Percentiles rank a stretch among this genome's conserved stretches.
Evolutionary conservation across 1,140 invertebrate species (phyloP).

Genomic region (Polyergus mexicanus): DNA sequence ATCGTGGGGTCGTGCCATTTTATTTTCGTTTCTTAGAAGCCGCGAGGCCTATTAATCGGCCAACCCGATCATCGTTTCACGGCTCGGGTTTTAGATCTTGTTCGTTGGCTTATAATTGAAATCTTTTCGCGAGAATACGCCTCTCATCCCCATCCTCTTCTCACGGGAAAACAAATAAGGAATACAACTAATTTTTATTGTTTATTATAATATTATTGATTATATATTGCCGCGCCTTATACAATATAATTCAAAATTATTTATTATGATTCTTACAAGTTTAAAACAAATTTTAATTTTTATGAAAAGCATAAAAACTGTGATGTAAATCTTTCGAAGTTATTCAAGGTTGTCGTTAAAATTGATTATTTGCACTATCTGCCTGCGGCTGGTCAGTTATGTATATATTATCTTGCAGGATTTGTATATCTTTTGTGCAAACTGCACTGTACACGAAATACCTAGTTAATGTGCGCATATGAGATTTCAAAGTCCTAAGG

Average conservation of each 20-base stretch:
- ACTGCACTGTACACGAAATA: slow-evolving; percentile 47
- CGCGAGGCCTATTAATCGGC: slow-evolving; percentile 6
- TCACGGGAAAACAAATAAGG: not conserved
- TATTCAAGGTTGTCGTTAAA: not conserved
- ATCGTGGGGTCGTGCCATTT: slow-evolving; percentile 53
- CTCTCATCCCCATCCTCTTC: not conserved
- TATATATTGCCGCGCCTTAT: not conserved
- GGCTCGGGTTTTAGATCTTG: not conserved
- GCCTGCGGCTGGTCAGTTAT: not conserved
- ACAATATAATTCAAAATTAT: no score
- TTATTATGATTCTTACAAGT: not conserved
- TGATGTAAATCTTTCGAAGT: not conserved
- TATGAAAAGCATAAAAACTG: not conserved
- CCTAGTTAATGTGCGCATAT: slow-evolving; percentile 55
- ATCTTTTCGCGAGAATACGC: not conserved
- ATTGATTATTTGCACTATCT: slow-evolving; percentile 30
- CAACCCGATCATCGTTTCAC: not conserved
- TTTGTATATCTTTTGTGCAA: slow-evolving; percentile 51
- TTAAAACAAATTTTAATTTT: not conserved
- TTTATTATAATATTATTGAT: not conserved
- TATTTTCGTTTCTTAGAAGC: slow-evolving; percentile 39
- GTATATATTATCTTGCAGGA: slow-evolving; percentile 37
- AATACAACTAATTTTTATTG: not conserved
- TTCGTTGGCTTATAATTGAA: slow-evolving; percentile 5
- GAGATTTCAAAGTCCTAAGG: slow-evolving; percentile 58